Evolutionary conservation across 2,113 vertebrate species (phyloP), one percentile per base, ranked within the genome.

Genomic region (Oncorhynchus nerka): DNA sequence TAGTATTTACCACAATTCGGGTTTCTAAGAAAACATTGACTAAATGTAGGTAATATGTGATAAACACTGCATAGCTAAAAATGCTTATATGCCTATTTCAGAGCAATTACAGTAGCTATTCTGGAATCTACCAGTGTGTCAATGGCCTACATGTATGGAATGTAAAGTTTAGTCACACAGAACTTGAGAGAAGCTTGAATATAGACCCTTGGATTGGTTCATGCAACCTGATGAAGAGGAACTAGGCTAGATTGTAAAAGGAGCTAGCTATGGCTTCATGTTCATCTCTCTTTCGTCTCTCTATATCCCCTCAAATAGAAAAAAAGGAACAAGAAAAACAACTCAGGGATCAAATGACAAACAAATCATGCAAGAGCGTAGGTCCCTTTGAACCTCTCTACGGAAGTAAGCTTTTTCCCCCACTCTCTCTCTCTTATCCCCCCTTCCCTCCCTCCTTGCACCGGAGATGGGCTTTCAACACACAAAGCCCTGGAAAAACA

Each of bases 401-500:
- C 59, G 77, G 86, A 88, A 87, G 89, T 90, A 79, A 81, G 82
- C 80, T 68, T 64, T 64, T 79, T n/a, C 4, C n/a, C 26, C 12
- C 26, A 8, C 61, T 55, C 45, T 57, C 59, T 30, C 67, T 79
- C 70, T 64, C 81, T 45, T 45, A 45, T 78, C 70, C 3, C 65
- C 71, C 20, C 49, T 48, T n/a, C 76, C 64, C 73, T 64, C 70
- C 70, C 73, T 75, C 68, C 13, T 15, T 82, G 70, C 75, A 83
- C 79, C 78, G 75, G 89, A 88, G 86, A 85, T 79, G 77, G 82
- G 80, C 83, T 86, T 88, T 87, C 86, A 85, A 81, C 83, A 70
- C 16, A 4, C 81, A 84, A 82, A 89, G 68, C 84, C 78, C 75
- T 87, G 86, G 83, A 78, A 87, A 87, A 89, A 87, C 86, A 90